phyloP scores from a whole-genome alignment of 1,140 invertebrate genomes.

The Drosophila setifemur region DNA sequence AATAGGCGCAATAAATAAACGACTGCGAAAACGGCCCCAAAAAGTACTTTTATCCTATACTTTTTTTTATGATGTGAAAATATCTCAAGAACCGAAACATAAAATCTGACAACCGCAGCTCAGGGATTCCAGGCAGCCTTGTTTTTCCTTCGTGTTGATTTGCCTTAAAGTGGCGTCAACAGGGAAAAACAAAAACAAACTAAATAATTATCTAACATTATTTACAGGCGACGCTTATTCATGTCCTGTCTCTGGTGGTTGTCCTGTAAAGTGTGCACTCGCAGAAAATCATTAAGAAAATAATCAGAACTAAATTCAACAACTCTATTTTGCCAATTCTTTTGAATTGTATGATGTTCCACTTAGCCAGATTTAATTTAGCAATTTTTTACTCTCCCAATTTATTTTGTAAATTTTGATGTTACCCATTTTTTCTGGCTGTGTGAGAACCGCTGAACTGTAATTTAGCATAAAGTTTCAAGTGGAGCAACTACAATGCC shows the following conservation, averaged over 20 bases:
- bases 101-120: conserved; percentile 26
- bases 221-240: conserved; percentile 74
- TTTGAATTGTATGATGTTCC: too few relatives aligned
- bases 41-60: conserved; percentile 17
- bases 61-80: conserved; percentile 40
- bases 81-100: conserved; percentile 12
- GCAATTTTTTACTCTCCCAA: too few relatives aligned
- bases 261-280: conserved; percentile 57
- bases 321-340: too few relatives aligned
- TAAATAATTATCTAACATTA: conserved; percentile 79
- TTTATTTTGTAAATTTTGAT: too few relatives aligned
- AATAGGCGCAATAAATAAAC: conserved; percentile 77
- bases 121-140: not conserved
- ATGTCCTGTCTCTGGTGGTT: conserved; percentile 4
- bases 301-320: too few relatives aligned
- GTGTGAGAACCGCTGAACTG: conserved; percentile 76
- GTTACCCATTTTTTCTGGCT: too few relatives aligned
- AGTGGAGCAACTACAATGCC: conserved; percentile 38
- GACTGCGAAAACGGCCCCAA: conserved; percentile 8
- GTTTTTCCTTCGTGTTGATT: conserved; percentile 50
- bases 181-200: conserved; percentile 40
- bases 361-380: too few relatives aligned
- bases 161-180: conserved; percentile 42
- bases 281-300: too few relatives aligned
- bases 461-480: conserved; percentile 77